Percentiles rank a stretch among this genome's conserved stretches.
Evolutionary conservation across 2,113 vertebrate genomes (phyloP).

Genomic region (Apteryx owenii): DNA sequence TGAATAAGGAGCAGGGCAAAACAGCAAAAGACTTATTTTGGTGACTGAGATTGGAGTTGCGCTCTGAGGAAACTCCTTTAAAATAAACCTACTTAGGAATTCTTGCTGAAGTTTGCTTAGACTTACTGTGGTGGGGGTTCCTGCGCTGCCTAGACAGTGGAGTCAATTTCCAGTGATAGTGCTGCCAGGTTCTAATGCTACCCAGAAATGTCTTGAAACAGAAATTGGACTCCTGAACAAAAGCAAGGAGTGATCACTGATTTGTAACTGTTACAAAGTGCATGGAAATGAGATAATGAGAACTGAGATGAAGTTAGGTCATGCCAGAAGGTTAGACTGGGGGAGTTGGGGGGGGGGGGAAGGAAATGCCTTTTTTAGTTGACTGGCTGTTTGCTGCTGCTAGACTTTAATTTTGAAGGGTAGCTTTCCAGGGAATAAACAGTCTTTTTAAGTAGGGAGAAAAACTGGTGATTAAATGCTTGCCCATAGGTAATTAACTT

Average conservation of each 20-base stretch:
- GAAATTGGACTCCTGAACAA: background rate
- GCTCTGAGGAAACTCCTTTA: background rate
- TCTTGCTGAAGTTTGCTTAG: background rate
- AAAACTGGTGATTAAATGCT: background rate
- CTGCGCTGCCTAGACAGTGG: background rate
- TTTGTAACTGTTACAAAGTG: background rate
- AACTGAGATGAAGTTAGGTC: background rate
- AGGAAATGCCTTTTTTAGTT: background rate
- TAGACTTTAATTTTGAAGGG: background rate
- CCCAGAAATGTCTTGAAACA: background rate
- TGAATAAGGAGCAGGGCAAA: background rate
- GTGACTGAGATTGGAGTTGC: background rate
- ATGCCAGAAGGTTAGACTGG: background rate
- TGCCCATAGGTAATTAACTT: background rate
- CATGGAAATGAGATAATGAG: background rate
- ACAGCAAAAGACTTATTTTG: background rate
- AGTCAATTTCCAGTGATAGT: background rate
- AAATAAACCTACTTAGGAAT: background rate
- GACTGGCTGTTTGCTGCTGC: background rate
- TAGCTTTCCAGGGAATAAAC: background rate
- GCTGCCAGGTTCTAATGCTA: background rate
- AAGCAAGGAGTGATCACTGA: background rate
- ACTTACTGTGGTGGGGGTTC: background rate
- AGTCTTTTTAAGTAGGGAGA: background rate
- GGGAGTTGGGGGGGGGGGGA: background rate